Percentiles rank a stretch among this genome's conserved stretches.
phyloP scores from a whole-genome alignment of 2,888 invertebrate genomes.

The Andrena bicolor region DNA sequence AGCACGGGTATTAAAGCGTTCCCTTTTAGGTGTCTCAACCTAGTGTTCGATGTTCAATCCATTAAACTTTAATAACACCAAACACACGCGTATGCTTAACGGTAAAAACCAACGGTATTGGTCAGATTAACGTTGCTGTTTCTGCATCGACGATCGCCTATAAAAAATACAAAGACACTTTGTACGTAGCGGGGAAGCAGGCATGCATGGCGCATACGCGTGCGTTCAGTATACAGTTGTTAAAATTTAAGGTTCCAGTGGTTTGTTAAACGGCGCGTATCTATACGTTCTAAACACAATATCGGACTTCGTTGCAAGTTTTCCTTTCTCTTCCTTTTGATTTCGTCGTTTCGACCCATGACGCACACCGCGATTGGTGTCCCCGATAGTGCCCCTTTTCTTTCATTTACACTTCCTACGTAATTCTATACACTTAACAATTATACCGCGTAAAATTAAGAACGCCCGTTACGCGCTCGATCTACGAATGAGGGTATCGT shows the following conservation, averaged over 20 bases:
- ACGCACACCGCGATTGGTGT: constrained; percentile 26
- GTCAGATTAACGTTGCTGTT: neutral
- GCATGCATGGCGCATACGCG: neutral
- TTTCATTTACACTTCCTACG: constrained; percentile 41
- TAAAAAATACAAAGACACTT: constrained; percentile 22
- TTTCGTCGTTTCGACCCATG: constrained; percentile 3
- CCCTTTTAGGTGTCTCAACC: constrained; percentile 10
- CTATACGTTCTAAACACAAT: constrained; percentile 48
- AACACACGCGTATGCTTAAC: neutral
- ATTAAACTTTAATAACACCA: constrained; percentile 25
- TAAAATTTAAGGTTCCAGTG: constrained; percentile 18
- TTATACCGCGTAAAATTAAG: constrained; percentile 59
- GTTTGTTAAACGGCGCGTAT: constrained; percentile 19
- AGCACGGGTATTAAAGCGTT: neutral
- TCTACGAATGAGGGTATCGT: constrained; percentile 53
- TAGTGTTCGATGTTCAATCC: constrained; percentile 39
- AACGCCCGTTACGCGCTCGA: constrained; percentile 49
- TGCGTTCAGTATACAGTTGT: neutral
- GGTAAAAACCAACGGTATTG: neutral
- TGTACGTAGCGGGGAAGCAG: constrained; percentile 8
- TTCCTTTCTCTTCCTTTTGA: constrained; percentile 17
- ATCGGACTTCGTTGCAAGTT: constrained; percentile 59
- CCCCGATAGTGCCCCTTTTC: constrained; percentile 36
- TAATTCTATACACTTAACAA: constrained; percentile 63
- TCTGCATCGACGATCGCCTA: neutral